Evolutionary conservation across 2,888 invertebrate species (phyloP).

Genomic region (Gymnoscelis rufifasciata): DNA sequence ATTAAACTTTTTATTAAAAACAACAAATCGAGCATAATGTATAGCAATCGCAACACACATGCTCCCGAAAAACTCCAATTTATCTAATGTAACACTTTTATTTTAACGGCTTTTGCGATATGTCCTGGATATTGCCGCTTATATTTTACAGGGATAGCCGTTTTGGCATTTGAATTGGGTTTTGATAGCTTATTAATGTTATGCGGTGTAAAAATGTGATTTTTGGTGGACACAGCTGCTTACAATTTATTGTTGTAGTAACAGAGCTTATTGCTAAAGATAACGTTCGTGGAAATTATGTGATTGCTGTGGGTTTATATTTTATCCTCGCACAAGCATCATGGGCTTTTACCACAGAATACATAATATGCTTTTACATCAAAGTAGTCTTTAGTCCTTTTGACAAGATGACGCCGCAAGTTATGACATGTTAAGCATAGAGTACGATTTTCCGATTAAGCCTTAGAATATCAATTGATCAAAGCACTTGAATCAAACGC

Average conservation of each 20-base stretch:
- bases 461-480: too few relatives aligned
- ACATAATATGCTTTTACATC: too few relatives aligned
- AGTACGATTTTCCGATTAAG: too few relatives aligned
- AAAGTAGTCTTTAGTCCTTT: too few relatives aligned
- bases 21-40: conserved; percentile 78
- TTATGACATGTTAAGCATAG: too few relatives aligned
- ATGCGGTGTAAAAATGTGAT: conserved; percentile 65
- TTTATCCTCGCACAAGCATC: too few relatives aligned
- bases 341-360: too few relatives aligned
- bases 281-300: not conserved
- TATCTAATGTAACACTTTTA: conserved; percentile 78
- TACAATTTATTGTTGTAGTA: conserved; percentile 58
- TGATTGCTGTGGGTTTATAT: not conserved
- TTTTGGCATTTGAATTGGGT: conserved; percentile 60
- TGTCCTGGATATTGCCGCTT: conserved; percentile 70
- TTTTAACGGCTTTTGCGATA: conserved; percentile 72
- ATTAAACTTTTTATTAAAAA: conserved; percentile 80
- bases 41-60: conserved; percentile 78
- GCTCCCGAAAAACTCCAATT: conserved; percentile 76
- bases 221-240: conserved; percentile 62
- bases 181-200: conserved; percentile 73
- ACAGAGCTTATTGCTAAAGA: conserved; percentile 33
- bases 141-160: conserved; percentile 58
- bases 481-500: too few relatives aligned
- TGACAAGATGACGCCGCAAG: too few relatives aligned